These are phyloP conservation scores for Meteorus colon DNA, from an alignment of 2,888 invertebrate genomes.

Conservation along the genomic window DNA sequence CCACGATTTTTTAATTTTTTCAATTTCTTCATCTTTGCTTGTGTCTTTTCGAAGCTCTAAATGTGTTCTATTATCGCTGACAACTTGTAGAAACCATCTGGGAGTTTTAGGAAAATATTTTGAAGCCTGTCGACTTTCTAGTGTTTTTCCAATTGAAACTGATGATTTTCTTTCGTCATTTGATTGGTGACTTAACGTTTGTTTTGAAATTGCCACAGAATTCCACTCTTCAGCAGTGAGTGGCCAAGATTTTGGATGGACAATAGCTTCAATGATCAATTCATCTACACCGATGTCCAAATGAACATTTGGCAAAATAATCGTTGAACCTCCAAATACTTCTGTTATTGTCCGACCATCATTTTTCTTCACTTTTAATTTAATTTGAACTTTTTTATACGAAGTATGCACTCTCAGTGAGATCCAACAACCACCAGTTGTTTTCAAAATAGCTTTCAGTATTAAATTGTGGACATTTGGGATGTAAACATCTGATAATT, in stretches of 20 bases:
- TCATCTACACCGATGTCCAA: constrained; percentile 3
- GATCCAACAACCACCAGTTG: constrained; percentile 36
- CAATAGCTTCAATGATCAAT: constrained; percentile 62
- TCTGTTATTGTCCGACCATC: constrained; percentile 41
- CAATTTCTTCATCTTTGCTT: constrained; percentile 52
- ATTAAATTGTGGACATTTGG: constrained; percentile 55
- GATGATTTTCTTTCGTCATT: constrained; percentile 16
- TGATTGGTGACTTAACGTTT: constrained; percentile 1
- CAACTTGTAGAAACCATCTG: constrained; percentile 56
- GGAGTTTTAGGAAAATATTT: constrained; percentile 47
- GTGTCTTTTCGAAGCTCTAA: constrained; percentile 44
- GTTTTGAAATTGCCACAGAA: constrained; percentile 58
- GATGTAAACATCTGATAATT: constrained; percentile 54
- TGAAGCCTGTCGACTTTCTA: neutral
- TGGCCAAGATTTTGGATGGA: constrained; percentile 72
- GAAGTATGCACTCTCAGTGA: constrained; percentile 56
- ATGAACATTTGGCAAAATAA: constrained; percentile 55
- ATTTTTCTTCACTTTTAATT: constrained; percentile 47
- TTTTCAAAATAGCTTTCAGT: constrained; percentile 49
- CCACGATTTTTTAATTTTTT: constrained; percentile 53
- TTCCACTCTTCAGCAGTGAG: constrained; percentile 70
- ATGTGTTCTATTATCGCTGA: constrained; percentile 45
- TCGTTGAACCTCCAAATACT: constrained; percentile 45
- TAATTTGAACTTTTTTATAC: constrained; percentile 49
- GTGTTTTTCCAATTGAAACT: constrained; percentile 28